Base-by-base conservation (phyloP, 2,888 invertebrate species). In the Polymixis flavicincta region DNA sequence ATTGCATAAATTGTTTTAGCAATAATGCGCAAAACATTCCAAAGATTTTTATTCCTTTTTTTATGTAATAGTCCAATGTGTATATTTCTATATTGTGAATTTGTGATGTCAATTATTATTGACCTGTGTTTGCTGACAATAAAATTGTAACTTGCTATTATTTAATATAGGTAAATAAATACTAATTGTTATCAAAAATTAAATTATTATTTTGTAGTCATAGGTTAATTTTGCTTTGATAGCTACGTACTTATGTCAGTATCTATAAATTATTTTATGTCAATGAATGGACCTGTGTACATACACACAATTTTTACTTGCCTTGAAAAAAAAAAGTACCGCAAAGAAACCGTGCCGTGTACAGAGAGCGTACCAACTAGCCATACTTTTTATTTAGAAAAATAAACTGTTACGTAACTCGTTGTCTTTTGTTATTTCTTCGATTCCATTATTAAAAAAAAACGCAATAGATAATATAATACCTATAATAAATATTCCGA, bases 21-120 rank as follows among this genome's bases (percentile, higher is more conserved):
- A 79, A 79, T 67, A 64, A 37, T 67, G 37, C 59, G 63, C 52
- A 73, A 55, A 63, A 64, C 80, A 79, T 80, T 78, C 78, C 78
- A 68, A 73, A 78, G 42, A 74, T 59, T 74, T 80, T 68, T 59
- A 79, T 78, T 74, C 63, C 64, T n/a, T 60, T 50, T 50, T 3
- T 1, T 71, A 52, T 37, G 45, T 77, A 48, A 52, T 52, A 25
- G n/a, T 52, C 0, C 8, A 52, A n/a, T 25, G 37, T 28, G 60
- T 55, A n/a, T 67, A 25, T 28, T 57, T 42, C 1, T 17, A 25
- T 76, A 78, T 22, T 71, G 37, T 78, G 37, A 32, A 32, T 32
- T 32, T 32, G 32, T 37, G 37, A 61, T 61, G 78, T 78, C 71
- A 78, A 78, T 78, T 69, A 69, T 55, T 69, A n/a, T 68, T 65